Evolutionary conservation across 1,140 invertebrate species (phyloP).

Genomic region (Drosophila watanabei): DNA sequence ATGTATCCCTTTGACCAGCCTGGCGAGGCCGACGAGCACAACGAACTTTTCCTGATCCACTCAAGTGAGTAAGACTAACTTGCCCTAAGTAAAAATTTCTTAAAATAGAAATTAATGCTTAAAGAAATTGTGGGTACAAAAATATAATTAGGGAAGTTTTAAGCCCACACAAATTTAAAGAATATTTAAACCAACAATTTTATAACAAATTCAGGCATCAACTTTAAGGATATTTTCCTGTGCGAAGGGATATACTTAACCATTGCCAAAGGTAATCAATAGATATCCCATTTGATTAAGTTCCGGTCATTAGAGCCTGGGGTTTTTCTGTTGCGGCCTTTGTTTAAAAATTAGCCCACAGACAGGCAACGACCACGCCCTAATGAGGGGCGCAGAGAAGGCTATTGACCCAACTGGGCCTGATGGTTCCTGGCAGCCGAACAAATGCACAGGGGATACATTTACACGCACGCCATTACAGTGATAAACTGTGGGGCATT

Average conservation of each 20-base stretch:
- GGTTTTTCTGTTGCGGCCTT: slow-evolving; percentile 6
- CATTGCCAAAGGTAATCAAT: slow-evolving; percentile 53
- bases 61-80: slow-evolving; percentile 65
- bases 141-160: too few relatives aligned
- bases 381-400: slow-evolving; percentile 28
- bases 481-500: slow-evolving; percentile 79
- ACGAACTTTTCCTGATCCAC: slow-evolving; percentile 74
- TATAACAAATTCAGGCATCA: background rate
- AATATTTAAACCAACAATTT: background rate
- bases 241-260: background rate
- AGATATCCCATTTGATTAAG: slow-evolving; percentile 76
- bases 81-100: background rate
- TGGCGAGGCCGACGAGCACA: slow-evolving; percentile 68
- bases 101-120: background rate
- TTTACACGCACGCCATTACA: slow-evolving; percentile 79
- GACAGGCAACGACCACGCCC: slow-evolving; percentile 45
- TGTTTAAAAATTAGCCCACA: slow-evolving; percentile 71
- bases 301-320: slow-evolving; percentile 56
- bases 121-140: background rate
- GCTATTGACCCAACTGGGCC: slow-evolving; percentile 29
- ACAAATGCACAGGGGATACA: slow-evolving; percentile 74
- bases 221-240: background rate
- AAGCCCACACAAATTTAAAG: too few relatives aligned
- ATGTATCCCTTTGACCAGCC: slow-evolving; percentile 81
- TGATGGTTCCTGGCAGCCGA: slow-evolving; percentile 74